phyloP scores from a whole-genome alignment of 2,888 invertebrate genomes.

The Agriopis marginaria region DNA sequence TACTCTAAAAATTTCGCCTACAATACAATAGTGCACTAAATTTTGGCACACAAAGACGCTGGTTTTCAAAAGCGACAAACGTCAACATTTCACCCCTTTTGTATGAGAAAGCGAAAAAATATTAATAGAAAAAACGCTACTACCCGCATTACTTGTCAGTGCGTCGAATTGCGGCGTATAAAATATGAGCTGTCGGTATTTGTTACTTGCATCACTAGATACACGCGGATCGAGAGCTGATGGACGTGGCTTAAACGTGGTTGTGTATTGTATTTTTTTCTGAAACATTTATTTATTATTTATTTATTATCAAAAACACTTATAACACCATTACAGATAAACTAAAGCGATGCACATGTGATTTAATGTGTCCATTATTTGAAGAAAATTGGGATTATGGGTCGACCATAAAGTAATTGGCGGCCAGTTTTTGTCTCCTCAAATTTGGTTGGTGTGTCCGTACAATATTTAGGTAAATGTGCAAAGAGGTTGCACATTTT shows the following conservation, averaged over 20 bases:
- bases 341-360: no score
- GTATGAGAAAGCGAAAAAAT: conserved; percentile 49
- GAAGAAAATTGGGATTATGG: no score
- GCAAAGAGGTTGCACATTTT: no score
- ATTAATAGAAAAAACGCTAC: conserved; percentile 61
- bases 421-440: no score
- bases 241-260: conserved; percentile 49
- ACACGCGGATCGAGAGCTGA: conserved; percentile 21
- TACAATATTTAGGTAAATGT: no score
- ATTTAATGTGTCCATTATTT: no score
- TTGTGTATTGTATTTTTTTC: not conserved
- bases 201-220: conserved; percentile 70
- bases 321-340: no score
- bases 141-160: conserved; percentile 50
- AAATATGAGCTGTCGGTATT: conserved; percentile 74
- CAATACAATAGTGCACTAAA: not conserved
- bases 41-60: not conserved
- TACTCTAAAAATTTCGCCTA: not conserved
- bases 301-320: no score
- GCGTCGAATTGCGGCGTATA: conserved; percentile 58
- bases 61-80: conserved; percentile 22
- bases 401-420: no score
- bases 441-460: no score
- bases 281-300: no score
- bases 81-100: conserved; percentile 30